A percentile compares a stretch with the other conserved stretches of the same genome.
phyloP scores from a whole-genome alignment of 2,113 vertebrate species.

The Alligator mississippiensis region DNA sequence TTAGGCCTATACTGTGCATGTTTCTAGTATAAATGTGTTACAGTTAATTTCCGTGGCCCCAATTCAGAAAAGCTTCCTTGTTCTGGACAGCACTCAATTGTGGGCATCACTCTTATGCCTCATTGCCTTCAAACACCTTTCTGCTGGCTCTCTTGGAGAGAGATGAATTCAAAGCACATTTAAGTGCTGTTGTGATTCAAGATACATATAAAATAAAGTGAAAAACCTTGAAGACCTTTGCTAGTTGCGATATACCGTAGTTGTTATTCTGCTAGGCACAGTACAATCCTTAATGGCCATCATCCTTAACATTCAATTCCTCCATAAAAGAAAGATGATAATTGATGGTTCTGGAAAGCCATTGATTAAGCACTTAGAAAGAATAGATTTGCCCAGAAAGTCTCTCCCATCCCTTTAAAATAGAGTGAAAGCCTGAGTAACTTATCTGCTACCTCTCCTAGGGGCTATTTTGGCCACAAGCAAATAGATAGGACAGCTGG shows the following conservation, averaged over 20 bases:
- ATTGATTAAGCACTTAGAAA: neutral
- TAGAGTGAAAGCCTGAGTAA: accelerated
- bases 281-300: accelerated
- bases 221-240: accelerated
- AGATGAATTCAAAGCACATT: too few relatives aligned
- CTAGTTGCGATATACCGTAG: accelerated
- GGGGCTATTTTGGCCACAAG: neutral
- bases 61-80: neutral
- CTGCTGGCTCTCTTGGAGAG: neutral
- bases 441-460: neutral
- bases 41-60: neutral
- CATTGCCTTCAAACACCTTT: neutral
- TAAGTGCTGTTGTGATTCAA: neutral
- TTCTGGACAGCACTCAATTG: neutral
- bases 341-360: neutral
- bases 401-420: neutral
- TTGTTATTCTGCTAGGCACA: accelerated
- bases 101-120: neutral
- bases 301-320: accelerated
- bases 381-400: neutral
- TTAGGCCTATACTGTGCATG: accelerated
- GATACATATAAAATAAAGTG: neutral
- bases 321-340: neutral
- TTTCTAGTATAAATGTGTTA: neutral
- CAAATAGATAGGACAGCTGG: neutral